Evolutionary conservation across 2,113 vertebrate genomes (phyloP).

Genomic region (Amazona guildingii): DNA sequence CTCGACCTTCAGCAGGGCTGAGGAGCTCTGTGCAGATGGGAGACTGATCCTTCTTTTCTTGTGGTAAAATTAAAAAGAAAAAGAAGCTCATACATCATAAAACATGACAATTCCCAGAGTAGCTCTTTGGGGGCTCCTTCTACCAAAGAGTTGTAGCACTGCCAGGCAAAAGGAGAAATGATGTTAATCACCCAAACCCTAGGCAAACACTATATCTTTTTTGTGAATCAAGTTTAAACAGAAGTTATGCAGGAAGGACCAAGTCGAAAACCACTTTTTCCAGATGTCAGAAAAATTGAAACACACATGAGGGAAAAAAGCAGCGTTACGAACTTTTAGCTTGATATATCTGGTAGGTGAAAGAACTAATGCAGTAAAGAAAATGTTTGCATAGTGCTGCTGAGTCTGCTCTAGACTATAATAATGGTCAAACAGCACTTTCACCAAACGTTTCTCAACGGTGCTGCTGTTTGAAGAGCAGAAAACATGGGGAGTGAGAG

Average conservation of each 20-base stretch:
- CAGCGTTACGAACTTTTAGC: constrained; percentile 36
- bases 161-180: constrained; percentile 71
- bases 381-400: constrained; percentile 57
- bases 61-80: constrained; percentile 51
- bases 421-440: constrained; percentile 9
- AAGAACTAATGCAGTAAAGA: constrained; percentile 59
- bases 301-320: constrained; percentile 48
- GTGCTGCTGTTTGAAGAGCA: background rate
- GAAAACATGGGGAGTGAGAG: background rate
- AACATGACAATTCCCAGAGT: constrained; percentile 58
- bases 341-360: constrained; percentile 63
- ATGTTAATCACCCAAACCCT: constrained; percentile 53
- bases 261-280: constrained; percentile 73
- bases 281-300: constrained; percentile 76
- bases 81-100: constrained; percentile 46
- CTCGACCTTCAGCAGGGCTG: background rate
- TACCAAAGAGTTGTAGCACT: constrained; percentile 54
- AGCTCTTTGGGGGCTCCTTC: constrained; percentile 66
- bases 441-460: constrained; percentile 22
- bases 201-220: constrained; percentile 62
- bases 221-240: constrained; percentile 67
- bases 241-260: constrained; percentile 71
- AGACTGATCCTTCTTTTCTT: constrained; percentile 39
- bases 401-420: constrained; percentile 16
- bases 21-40: background rate